Evolutionary conservation across 1,140 invertebrate species (phyloP).

Genomic region (Hypothenemus hampei): DNA sequence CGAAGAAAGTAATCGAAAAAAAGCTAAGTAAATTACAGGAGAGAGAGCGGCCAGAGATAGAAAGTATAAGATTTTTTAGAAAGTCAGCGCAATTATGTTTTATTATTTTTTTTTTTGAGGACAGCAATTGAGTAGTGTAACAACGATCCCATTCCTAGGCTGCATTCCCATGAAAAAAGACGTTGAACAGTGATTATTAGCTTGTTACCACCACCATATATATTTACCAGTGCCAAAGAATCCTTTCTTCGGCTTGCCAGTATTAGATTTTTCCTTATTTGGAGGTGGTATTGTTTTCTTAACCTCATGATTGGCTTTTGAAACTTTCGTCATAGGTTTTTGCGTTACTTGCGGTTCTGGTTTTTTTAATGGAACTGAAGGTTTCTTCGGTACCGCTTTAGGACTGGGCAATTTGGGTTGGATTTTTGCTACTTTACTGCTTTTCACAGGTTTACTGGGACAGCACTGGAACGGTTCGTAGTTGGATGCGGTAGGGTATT

Average conservation of each 20-base stretch:
- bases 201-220: conserved; percentile 48
- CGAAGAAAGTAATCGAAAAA: too few species aligned
- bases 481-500: conserved; percentile 59
- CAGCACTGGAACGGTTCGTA: conserved; percentile 88
- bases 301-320: conserved; percentile 32
- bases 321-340: conserved; percentile 31
- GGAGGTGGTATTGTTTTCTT: conserved; percentile 30
- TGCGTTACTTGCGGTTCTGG: conserved; percentile 37
- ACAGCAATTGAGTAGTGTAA: too few species aligned
- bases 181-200: conserved; percentile 41
- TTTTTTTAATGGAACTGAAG: conserved; percentile 43
- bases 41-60: too few species aligned
- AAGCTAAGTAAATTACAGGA: too few species aligned
- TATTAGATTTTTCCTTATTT: conserved; percentile 48
- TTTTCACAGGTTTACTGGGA: conserved; percentile 71
- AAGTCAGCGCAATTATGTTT: too few species aligned
- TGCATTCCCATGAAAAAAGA: conserved; percentile 40
- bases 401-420: conserved; percentile 41
- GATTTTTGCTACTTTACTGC: conserved; percentile 65
- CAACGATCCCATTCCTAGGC: conserved; percentile 5
- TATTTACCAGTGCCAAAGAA: conserved; percentile 76
- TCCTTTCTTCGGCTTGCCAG: conserved; percentile 66
- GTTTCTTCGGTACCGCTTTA: conserved; percentile 36
- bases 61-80: too few species aligned
- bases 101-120: too few species aligned